phyloP scores from a whole-genome alignment of 2,113 vertebrate species.

The Anguilla japonica region DNA sequence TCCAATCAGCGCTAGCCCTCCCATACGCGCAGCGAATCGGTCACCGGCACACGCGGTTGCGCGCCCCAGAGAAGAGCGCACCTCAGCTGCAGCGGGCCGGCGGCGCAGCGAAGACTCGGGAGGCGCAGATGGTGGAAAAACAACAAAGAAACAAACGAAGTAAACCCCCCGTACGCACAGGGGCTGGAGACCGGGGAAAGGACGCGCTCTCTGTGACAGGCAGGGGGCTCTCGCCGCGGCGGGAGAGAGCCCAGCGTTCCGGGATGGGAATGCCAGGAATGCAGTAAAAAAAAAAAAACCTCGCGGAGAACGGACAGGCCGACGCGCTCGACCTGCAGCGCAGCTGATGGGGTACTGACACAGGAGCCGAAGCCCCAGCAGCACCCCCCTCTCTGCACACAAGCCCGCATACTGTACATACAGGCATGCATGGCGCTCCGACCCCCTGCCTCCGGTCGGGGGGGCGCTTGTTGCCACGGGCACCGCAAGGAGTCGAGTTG shows the following conservation, averaged over 20 bases:
- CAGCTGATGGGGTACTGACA: slow-evolving; percentile 23
- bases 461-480: too few species aligned
- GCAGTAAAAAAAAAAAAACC: slow-evolving; percentile 36
- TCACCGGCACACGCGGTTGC: too few species aligned
- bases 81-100: background rate
- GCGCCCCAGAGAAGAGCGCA: background rate
- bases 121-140: background rate
- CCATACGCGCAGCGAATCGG: background rate
- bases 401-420: slow-evolving; percentile 29
- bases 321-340: background rate
- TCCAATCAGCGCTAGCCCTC: background rate
- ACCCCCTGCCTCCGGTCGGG: too few species aligned
- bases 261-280: slow-evolving; percentile 43
- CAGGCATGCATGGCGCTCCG: background rate
- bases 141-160: background rate
- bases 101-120: background rate
- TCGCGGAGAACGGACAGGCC: slow-evolving; percentile 28
- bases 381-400: background rate
- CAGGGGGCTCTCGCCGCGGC: background rate
- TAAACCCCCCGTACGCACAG: background rate
- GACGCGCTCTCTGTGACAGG: background rate
- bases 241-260: slow-evolving; percentile 14
- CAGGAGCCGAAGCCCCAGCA: slow-evolving; percentile 37
- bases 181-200: background rate
- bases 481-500: too few species aligned